These are phyloP conservation scores for Sphenodon punctatus DNA, from an alignment of 2,797 vertebrate species.

Conservation along the genomic window DNA sequence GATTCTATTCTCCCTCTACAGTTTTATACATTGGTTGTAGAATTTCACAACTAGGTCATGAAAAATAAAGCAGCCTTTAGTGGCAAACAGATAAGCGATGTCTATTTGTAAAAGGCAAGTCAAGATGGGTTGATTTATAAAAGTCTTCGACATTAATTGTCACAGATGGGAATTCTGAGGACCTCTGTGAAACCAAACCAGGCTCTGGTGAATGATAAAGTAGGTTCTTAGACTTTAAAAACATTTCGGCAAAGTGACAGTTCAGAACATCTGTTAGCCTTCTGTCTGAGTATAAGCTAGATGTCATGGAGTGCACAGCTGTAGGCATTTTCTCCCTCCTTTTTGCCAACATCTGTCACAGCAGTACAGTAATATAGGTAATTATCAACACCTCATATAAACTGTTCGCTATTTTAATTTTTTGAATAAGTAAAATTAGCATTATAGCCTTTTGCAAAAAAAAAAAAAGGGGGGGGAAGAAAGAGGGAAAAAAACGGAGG, in stretches of 20 bases:
- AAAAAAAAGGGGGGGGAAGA: background rate
- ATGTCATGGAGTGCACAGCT: constrained; percentile 85
- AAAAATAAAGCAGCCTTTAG: constrained; percentile 59
- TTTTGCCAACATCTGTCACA: constrained; percentile 91
- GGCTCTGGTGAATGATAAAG: constrained; percentile 73
- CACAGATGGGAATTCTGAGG: constrained; percentile 72
- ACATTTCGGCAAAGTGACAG: constrained; percentile 83
- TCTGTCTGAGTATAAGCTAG: constrained; percentile 77
- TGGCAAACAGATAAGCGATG: constrained; percentile 71
- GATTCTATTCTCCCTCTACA: constrained; percentile 32
- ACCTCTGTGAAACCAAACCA: constrained; percentile 76
- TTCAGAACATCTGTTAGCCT: constrained; percentile 88
- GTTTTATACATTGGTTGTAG: constrained; percentile 75
- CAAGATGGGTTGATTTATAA: constrained; percentile 77
- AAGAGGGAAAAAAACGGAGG: constrained; percentile 49
- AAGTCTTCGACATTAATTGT: constrained; percentile 71
- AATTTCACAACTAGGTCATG: constrained; percentile 82
- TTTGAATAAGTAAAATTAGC: constrained; percentile 82
- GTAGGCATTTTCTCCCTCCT: constrained; percentile 88
- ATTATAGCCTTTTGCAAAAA: constrained; percentile 64
- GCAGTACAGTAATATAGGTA: constrained; percentile 82
- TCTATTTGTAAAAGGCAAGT: constrained; percentile 75
- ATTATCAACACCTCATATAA: constrained; percentile 84
- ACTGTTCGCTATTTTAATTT: constrained; percentile 80
- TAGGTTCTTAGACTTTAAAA: constrained; percentile 78